phyloP scores from a whole-genome alignment of 2,797 vertebrate species.

The Silurus lanzhouensis region DNA sequence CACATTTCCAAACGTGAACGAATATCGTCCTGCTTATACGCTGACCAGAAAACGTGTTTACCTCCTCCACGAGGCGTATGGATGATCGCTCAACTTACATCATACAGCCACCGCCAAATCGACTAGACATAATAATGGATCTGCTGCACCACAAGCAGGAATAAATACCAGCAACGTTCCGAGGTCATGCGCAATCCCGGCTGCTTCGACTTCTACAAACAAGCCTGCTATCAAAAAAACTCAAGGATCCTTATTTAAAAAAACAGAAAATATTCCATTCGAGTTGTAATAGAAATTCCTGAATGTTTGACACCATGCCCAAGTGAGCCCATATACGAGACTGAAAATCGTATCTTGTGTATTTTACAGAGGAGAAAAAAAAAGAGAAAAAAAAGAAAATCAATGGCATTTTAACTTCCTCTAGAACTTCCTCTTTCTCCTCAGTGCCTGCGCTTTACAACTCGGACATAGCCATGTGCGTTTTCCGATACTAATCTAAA shows the following conservation, averaged over 20 bases:
- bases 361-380: no score
- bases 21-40: neutral
- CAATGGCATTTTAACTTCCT: constrained; percentile 11
- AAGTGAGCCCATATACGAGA: no score
- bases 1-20: neutral
- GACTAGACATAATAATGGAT: neutral
- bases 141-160: neutral
- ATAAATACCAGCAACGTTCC: neutral
- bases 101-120: neutral
- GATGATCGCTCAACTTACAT: neutral
- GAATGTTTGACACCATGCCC: neutral
- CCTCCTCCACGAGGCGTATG: neutral
- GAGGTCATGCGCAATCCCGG: neutral
- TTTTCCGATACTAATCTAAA: neutral
- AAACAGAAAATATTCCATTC: neutral
- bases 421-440: constrained; percentile 10
- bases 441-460: neutral
- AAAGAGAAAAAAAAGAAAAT: neutral
- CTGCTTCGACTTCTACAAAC: neutral
- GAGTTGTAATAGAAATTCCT: neutral
- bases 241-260: neutral
- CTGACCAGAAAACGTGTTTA: neutral
- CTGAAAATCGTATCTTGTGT: no score
- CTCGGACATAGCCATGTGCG: neutral
- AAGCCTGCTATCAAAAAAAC: neutral